phyloP scores from a whole-genome alignment of 2,113 vertebrate species.

The Gorsachius goisagi region DNA sequence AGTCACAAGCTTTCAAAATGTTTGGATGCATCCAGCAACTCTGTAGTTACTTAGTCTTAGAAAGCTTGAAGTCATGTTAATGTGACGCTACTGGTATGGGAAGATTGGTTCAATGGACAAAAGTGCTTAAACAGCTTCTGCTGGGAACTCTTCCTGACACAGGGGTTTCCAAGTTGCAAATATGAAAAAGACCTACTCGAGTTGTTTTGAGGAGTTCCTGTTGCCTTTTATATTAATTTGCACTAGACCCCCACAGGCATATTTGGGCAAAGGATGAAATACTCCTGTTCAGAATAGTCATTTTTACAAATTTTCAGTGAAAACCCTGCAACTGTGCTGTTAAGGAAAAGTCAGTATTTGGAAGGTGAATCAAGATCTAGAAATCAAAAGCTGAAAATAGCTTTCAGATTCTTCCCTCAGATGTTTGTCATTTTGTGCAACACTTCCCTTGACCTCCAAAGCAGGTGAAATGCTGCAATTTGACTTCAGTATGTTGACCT shows the following conservation, averaged over 20 bases:
- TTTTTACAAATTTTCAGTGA: not conserved
- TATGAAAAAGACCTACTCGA: accelerated
- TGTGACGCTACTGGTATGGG: not conserved
- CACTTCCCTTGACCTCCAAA: conserved; percentile 24
- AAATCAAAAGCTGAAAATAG: not conserved
- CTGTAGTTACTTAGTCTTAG: accelerated
- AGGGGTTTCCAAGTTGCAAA: not conserved
- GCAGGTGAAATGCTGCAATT: conserved; percentile 11
- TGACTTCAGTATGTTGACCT: conserved; percentile 45
- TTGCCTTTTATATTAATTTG: not conserved
- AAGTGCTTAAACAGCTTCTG: not conserved
- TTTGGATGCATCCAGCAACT: not conserved
- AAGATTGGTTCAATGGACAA: not conserved
- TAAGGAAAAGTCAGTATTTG: not conserved
- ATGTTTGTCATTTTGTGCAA: conserved; percentile 2
- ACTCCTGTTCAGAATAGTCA: accelerated
- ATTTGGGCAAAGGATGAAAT: not conserved
- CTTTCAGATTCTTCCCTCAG: not conserved
- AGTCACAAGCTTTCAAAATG: not conserved
- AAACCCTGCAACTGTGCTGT: accelerated
- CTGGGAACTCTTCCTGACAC: not conserved
- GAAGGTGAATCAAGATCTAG: not conserved
- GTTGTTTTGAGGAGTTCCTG: not conserved
- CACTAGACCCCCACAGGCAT: not conserved
- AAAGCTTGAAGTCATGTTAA: not conserved